Evolutionary conservation across 1,140 invertebrate genomes (phyloP).

Genomic region (Lepidurus arcticus): DNA sequence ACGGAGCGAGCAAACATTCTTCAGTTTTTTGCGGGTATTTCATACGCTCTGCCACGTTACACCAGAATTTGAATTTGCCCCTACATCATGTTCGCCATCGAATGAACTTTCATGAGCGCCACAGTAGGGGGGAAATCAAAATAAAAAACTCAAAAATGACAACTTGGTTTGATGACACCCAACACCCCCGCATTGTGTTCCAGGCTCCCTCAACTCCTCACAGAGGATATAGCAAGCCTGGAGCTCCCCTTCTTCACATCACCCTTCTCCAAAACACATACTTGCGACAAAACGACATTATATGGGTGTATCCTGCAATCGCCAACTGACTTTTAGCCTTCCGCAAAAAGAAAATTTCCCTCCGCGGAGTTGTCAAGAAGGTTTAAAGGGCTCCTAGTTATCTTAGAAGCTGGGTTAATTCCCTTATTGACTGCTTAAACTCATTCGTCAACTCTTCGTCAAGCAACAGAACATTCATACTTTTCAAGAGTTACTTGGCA

Average conservation of each 20-base stretch:
- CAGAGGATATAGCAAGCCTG: constrained; percentile 21
- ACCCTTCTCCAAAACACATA: constrained; percentile 8
- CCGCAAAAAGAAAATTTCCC: background rate
- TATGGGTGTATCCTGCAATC: background rate
- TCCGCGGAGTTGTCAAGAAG: too few species aligned
- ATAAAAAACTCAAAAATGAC: background rate
- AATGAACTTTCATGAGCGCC: background rate
- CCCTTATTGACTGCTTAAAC: background rate
- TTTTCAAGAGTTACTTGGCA: background rate
- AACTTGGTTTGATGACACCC: constrained; percentile 17
- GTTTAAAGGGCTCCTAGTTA: too few species aligned
- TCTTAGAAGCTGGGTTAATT: too few species aligned
- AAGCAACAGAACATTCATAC: background rate
- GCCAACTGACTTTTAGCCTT: background rate
- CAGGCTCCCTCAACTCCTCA: constrained; percentile 17
- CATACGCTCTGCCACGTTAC: background rate
- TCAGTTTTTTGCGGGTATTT: background rate
- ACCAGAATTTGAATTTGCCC: background rate
- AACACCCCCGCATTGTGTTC: constrained; percentile 8
- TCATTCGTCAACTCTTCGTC: background rate
- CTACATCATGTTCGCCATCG: background rate
- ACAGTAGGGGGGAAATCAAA: background rate
- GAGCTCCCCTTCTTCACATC: constrained; percentile 13
- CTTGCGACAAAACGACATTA: background rate
- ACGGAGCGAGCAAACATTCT: background rate